Evolutionary conservation across 2,888 invertebrate genomes (phyloP), one percentile per base, ranked within the genome.

Genomic region (Phengaris alcon): DNA sequence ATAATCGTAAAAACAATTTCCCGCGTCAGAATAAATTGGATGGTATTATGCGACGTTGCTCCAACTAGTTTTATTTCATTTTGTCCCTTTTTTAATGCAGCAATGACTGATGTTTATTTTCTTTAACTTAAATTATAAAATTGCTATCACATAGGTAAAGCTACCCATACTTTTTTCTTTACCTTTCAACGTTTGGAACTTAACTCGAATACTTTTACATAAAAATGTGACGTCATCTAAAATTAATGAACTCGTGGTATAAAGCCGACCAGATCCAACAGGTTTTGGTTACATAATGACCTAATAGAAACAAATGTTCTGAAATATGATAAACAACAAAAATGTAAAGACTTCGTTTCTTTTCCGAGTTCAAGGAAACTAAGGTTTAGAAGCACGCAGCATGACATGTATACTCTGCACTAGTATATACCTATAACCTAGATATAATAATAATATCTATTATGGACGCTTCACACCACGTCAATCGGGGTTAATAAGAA

Each of bases 11-110:
- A 76, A 70, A 74, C 74, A 70, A 68, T 78, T 76, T 74, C 64
- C 73, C 72, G 46, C 55, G 76, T 75, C 75, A 68, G 73, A 64
- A 46, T 55, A 76, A 78, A 76, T 77, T 78, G 75, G 76, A 75
- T 54, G 70, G 59, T 13, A 15, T 76, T 75, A 75, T 70, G 68
- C 76, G 12, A 51, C n/a, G 72, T 15, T 2, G 22, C 51, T 13
- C 15, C 15, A 48, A 12, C 6, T 8, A 64, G 15, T 51, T 48
- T 15, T 22, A 35, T 51, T n/a, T 9, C 0, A 59, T 64, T 6
- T 48, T 48, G 48, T 8, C 48, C 6, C 3, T 69, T 70, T 70
- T 15, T 0, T 22, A 15, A 10, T 52, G 15, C 15, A 70, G 15
- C 48, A 48, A 48, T 12, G 22, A 64, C 35, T 12, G 35, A 64